Base-by-base conservation (phyloP, 2,113 vertebrate genomes). In the Rutilus rutilus region DNA sequence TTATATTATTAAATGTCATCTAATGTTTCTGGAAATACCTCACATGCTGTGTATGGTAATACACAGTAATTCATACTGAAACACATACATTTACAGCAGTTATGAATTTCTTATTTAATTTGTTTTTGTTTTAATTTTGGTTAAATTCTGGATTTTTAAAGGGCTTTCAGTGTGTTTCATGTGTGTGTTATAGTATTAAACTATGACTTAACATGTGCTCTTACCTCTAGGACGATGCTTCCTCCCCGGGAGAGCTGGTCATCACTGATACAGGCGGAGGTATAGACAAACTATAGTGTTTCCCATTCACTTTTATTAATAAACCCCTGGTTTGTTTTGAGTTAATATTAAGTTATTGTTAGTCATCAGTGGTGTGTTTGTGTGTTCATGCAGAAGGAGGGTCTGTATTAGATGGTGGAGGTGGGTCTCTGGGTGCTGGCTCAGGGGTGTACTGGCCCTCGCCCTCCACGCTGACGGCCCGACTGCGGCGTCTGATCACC, bases 401-500 rank as follows among this genome's bases (percentile, higher is more conserved):
- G 11, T 91, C 96, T 88, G 78, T 95, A 90, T 93, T 94, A 79
- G 97, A 96, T 87, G 96, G 96, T 45, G 90, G 87, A 33, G 57
- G 83, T 60, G 75, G 86, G 39, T 65, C 78, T 54, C 25, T 85
- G 3, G 54, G 86, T 42, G 42, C 50, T 11, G 57, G 80, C 21
- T 94, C 96, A 86, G 96, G 95, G 80, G 64, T 95, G 76, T 99
- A 97, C 85, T 99, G 98, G 98, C 98, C 98, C 5, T 97, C 97
- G 5, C 93, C 98, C 9, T 99, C 98, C 0, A 95, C 96, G 82
- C 93, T 99, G 91, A 99, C 98, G 1, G 98, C 98, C 1, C 94
- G 98, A 0, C 95, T 99, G 77, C 96, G 98, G 33, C 97, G 98
- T 69, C 95, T 99, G 10, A 98, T 99, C 93, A 99, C 98, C 1